Conservation (phyloP, 2,888 invertebrate species). For the Ferdinandea cuprea region DNA sequence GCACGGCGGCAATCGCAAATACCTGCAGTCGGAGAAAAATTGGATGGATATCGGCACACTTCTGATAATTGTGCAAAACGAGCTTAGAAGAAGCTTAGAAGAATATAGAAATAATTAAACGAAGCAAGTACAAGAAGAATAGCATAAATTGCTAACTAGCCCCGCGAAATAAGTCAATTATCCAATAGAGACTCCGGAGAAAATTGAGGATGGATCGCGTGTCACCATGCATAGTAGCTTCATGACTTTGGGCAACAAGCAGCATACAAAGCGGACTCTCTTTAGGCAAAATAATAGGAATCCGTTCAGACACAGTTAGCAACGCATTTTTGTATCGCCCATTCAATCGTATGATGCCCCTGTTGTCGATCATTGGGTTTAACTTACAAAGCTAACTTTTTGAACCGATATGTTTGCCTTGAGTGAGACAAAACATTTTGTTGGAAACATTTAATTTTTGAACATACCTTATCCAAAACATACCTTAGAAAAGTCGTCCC, state of each 20-base stretch:
- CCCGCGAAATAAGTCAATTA: too few species aligned
- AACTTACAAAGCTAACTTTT: conserved; percentile 24
- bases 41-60: too few species aligned
- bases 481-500: too few species aligned
- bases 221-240: conserved; percentile 20
- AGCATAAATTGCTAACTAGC: too few species aligned
- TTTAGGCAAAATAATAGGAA: conserved; percentile 32
- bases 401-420: neutral
- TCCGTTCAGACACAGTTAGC: neutral
- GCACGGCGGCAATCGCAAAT: too few species aligned
- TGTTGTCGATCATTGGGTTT: conserved; percentile 34
- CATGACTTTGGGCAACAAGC: conserved; percentile 12
- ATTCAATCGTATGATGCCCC: conserved; percentile 21
- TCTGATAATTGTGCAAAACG: too few species aligned
- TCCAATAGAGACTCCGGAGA: conserved; percentile 22
- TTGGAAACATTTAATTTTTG: conserved; percentile 22
- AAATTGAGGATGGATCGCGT: conserved; percentile 19
- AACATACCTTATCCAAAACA: conserved; percentile 29
- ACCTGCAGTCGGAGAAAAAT: too few species aligned
- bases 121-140: too few species aligned
- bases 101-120: too few species aligned
- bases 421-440: conserved; percentile 26
- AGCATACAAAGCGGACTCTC: neutral
- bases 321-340: conserved; percentile 30
- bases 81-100: too few species aligned